Evolutionary conservation across 2,888 invertebrate species (phyloP).

Genomic region (Leptopterna dolabrata): DNA sequence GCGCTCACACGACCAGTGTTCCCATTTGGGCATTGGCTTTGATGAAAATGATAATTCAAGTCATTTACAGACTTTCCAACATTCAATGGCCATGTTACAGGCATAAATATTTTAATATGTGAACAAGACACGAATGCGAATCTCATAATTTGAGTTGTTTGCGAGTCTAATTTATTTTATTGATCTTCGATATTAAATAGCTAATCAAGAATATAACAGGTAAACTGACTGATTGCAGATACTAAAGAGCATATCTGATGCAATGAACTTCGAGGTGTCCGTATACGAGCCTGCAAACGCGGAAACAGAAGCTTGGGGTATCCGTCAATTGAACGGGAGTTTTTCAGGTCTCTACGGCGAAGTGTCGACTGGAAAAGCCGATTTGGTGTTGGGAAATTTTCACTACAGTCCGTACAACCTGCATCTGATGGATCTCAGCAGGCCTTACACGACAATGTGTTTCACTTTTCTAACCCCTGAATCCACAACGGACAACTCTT

Average conservation of each 20-base stretch:
- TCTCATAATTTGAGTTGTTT: no score
- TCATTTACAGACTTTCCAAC: no score
- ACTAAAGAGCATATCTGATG: constrained; percentile 73
- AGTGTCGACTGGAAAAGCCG: constrained; percentile 73
- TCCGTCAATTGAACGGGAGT: constrained; percentile 73
- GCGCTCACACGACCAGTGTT: no score
- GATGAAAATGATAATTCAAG: no score
- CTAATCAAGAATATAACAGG: no score
- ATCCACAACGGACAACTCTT: constrained; percentile 82
- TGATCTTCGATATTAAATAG: no score
- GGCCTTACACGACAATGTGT: constrained; percentile 85
- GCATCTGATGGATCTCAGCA: constrained; percentile 78
- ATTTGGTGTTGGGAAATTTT: constrained; percentile 81
- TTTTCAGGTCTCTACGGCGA: constrained; percentile 81
- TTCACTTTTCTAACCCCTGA: constrained; percentile 87
- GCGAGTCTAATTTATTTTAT: no score
- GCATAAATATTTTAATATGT: no score
- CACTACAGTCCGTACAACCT: constrained; percentile 79
- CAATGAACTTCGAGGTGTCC: constrained; percentile 78
- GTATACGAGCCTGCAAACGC: constrained; percentile 76
- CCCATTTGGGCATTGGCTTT: no score
- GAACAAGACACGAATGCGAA: no score
- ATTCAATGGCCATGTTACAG: no score
- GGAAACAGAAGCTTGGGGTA: constrained; percentile 77
- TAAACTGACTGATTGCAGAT: constrained; percentile 69